These are phyloP conservation scores for Siderastrea siderea DNA, from an alignment of 92 coral and sea anemone genomes.

Conservation along the genomic window DNA sequence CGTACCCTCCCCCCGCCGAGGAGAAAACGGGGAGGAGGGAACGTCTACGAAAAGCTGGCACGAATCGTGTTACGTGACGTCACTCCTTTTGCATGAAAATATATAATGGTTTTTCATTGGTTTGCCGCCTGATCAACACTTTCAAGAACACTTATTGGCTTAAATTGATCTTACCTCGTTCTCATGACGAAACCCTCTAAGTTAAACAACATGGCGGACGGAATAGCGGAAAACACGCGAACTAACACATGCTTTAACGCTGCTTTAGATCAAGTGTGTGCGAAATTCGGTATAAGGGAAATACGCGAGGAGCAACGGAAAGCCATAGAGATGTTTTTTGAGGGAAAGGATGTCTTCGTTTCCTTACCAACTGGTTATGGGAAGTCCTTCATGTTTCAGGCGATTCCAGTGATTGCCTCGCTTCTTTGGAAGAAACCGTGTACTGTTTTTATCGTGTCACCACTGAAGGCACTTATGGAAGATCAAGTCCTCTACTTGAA, in stretches of 20 bases:
- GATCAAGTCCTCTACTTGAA: slow-evolving; percentile 42
- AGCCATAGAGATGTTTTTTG: slow-evolving; percentile 26
- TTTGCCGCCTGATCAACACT: not conserved
- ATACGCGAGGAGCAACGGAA: slow-evolving; percentile 40
- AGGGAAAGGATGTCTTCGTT: slow-evolving; percentile 36
- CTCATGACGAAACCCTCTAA: no score
- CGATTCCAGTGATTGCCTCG: no score
- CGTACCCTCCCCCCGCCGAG: no score
- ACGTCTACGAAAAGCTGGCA: slow-evolving; percentile 37
- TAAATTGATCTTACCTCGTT: no score
- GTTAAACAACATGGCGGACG: no score
- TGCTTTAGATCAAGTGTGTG: no score
- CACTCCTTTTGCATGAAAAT: slow-evolving; percentile 36
- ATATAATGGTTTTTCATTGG: slow-evolving; percentile 11
- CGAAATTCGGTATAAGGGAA: slow-evolving; percentile 4
- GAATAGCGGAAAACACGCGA: no score
- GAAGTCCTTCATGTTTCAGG: slow-evolving; percentile 45
- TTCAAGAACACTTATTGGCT: slow-evolving; percentile 16
- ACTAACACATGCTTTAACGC: no score
- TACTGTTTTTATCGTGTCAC: slow-evolving; percentile 46
- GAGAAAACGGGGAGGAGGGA: slow-evolving; percentile 19
- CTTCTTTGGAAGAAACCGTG: slow-evolving; percentile 43
- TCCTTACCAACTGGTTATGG: no score
- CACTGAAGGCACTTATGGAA: slow-evolving; percentile 38
- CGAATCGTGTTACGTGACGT: slow-evolving; percentile 43